Conservation (phyloP, 2,888 invertebrate species). For the Catocala nupta region DNA sequence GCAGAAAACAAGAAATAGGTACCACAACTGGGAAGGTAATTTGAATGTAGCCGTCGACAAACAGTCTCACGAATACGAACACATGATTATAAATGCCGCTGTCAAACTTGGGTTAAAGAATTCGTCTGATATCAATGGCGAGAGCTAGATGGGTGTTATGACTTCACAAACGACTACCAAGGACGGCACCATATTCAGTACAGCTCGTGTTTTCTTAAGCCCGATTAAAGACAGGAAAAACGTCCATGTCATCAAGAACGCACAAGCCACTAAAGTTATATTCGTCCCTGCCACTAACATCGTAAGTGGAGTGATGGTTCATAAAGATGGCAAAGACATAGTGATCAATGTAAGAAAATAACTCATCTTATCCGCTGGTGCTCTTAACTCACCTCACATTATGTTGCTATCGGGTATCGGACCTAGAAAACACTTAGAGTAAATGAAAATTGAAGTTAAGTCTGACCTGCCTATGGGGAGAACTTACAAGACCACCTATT, state of each 20-base stretch:
- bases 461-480: conserved; percentile 68
- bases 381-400: conserved; percentile 93
- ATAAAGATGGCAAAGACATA: conserved; percentile 80
- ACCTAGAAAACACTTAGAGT: conserved; percentile 87
- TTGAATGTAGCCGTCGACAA: conserved; percentile 88
- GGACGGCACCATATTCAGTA: conserved; percentile 91
- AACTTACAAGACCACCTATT: conserved; percentile 92
- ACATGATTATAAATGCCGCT: conserved; percentile 88
- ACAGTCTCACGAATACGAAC: conserved; percentile 83
- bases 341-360: conserved; percentile 87
- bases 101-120: conserved; percentile 88
- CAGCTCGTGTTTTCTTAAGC: conserved; percentile 91
- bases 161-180: conserved; percentile 89
- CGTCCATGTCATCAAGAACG: conserved; percentile 85
- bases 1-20: conserved; percentile 87
- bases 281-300: conserved; percentile 81
- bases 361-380: conserved; percentile 92
- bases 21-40: conserved; percentile 81
- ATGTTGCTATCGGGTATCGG: conserved; percentile 94
- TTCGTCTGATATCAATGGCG: conserved; percentile 88
- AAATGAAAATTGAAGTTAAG: conserved; percentile 87
- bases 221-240: conserved; percentile 62
- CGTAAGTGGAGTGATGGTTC: conserved; percentile 88
- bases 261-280: conserved; percentile 88
- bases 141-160: conserved; percentile 89